phyloP scores from a whole-genome alignment of 2,797 vertebrate species.

The Cynopterus sphinx region DNA sequence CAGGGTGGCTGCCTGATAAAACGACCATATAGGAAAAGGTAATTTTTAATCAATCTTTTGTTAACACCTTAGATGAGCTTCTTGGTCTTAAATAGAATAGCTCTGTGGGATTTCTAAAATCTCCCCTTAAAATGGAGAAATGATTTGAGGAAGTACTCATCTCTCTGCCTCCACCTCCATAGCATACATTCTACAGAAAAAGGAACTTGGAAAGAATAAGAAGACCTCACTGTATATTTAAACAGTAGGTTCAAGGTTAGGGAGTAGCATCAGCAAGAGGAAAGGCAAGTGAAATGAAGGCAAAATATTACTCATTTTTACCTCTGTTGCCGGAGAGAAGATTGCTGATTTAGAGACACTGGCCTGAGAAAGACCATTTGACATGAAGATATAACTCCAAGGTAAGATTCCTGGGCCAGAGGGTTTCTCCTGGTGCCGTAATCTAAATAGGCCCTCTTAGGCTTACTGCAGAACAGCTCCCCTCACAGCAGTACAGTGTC shows the following conservation, averaged over 20 bases:
- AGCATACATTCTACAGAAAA: slow-evolving; percentile 30
- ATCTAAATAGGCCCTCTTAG: not conserved
- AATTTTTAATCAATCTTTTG: not conserved
- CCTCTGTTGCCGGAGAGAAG: not conserved
- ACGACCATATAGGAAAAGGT: not conserved
- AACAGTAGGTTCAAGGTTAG: not conserved
- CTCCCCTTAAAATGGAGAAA: slow-evolving; percentile 59
- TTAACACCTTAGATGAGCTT: slow-evolving; percentile 4
- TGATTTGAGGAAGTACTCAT: slow-evolving; percentile 66
- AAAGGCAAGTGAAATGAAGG: not conserved
- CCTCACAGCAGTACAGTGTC: not conserved
- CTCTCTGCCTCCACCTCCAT: not conserved
- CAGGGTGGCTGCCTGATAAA: not conserved
- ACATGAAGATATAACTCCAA: not conserved
- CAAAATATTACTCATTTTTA: not conserved
- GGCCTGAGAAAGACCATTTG: not conserved
- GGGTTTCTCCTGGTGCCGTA: not conserved
- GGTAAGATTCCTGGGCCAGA: slow-evolving; percentile 40
- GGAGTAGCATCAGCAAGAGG: not conserved
- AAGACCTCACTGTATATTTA: not conserved
- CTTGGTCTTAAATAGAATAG: slow-evolving; percentile 20
- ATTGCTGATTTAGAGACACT: not conserved
- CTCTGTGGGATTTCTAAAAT: not conserved
- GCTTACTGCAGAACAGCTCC: not conserved
- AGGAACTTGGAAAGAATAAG: not conserved